phyloP scores from a whole-genome alignment of 2,888 invertebrate genomes.

The Heteromyza rotundicornis region DNA sequence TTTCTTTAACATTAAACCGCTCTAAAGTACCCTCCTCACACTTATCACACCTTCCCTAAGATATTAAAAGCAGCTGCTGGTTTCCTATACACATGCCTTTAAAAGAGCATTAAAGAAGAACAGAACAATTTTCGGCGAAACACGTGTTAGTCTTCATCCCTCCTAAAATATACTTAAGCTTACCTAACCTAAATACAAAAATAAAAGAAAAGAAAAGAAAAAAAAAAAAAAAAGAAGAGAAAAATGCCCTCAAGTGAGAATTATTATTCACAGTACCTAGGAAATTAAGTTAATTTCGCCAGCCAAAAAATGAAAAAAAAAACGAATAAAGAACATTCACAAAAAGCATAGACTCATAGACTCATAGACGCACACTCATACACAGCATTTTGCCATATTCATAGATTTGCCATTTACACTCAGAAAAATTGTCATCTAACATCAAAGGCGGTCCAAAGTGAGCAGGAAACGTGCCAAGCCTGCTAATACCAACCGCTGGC shows the following conservation, averaged over 20 bases:
- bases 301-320: too few relatives aligned
- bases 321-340: background rate
- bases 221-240: background rate
- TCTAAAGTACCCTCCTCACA: too few relatives aligned
- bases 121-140: background rate
- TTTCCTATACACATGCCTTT: too few relatives aligned
- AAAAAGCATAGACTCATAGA: too few relatives aligned
- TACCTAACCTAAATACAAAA: background rate
- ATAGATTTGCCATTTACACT: background rate
- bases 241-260: background rate
- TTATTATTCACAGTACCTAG: background rate
- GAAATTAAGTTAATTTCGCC: background rate
- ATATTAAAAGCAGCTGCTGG: too few relatives aligned
- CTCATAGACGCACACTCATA: background rate
- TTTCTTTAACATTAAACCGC: too few relatives aligned
- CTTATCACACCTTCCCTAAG: too few relatives aligned
- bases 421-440: background rate
- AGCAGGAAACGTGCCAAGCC: conserved; percentile 2
- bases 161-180: background rate
- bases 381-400: background rate
- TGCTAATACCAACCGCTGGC: background rate
- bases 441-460: background rate
- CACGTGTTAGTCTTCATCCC: background rate
- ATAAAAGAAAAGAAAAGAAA: background rate
- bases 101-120: too few relatives aligned